Base-by-base conservation (phyloP, 2,797 vertebrate species). In the Bufotes viridis region DNA sequence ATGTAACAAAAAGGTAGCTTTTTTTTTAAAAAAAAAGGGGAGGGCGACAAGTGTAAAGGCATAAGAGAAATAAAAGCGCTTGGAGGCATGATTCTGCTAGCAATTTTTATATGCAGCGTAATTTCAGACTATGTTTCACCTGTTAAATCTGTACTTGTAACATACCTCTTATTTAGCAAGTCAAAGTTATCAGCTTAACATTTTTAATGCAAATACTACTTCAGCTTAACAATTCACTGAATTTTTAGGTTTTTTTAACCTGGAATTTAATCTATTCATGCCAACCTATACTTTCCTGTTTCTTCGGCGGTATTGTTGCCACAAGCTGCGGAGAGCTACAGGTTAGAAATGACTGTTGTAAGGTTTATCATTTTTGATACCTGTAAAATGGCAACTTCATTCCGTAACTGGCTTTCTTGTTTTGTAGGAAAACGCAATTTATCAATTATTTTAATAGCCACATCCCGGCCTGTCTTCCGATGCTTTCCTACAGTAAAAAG, bases 361-460 rank as follows among this genome's bases (percentile, higher is more conserved):
- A 49, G 72, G 3, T 49, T 42, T 18, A 72, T 72, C n/a, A 29
- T 70, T 49, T 18, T n/a, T 20, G 13, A 84, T 96, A 99, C 98
- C 97, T 99, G 98, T 88, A 99, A 95, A 93, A 99, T 99, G 91
- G 98, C 98, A 93, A 99, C 98, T 92, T 99, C 98, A 82, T 99
- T 99, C 85, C 98, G 96, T 87, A 99, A 96, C 88, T 99, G 98
- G 91, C 97, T 99, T 93, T 99, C 98, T 91, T 99, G 98, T 92
- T 99, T 99, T 22, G 98, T 99, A 61, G 98, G 98, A 92, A 99
- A 99, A 61, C 98, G 96, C 89, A 99, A 94, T 93, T 99, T 99
- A 93, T 99, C 98, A 81, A 99, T 99, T 92, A 99, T 98, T 94
- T 99, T 99, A 91, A 99, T 99, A 90, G 98, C 98, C 86, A 99